Evolutionary conservation across 2,888 invertebrate species (phyloP), one percentile per base, ranked within the genome.

Genomic region (Cephonodes hylas): DNA sequence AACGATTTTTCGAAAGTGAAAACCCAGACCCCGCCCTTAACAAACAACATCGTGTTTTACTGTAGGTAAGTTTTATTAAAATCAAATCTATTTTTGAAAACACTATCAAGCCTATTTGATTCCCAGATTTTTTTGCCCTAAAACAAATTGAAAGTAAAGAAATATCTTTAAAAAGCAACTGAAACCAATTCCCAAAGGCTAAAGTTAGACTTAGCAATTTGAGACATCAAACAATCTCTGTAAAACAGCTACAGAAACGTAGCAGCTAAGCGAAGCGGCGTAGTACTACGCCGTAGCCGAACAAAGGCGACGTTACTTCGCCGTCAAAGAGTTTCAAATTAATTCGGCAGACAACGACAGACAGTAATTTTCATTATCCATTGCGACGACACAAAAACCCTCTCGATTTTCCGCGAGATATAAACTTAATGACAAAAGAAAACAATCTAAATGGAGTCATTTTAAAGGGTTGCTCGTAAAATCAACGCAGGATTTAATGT

Each of bases 401-500:
- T 60, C 48, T 38, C 25, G 60, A 57, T 61, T 64, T 25, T 59
- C 38, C 22, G 45, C 56, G 64, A 59, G 64, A 60, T 66, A 68
- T 64, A 63, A 63, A 66, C 61, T 63, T 68, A 74, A 74, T 74
- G 72, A 71, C 66, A 62, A 67, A 66, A 65, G 65, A 63, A 70
- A 69, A 69, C 71, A 72, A 75, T 75, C 68, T 72, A 67, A 77
- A 75, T 72, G 71, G 67, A 71, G 67, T 62, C 71, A 67, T 73
- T 64, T 60, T 64, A 20, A 69, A 68, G 70, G 68, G 72, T 69
- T 67, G 63, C 63, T 70, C 66, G 68, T 68, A 63, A 68, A 63
- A 61, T 64, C 66, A 61, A 61, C 64, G 62, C 31, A 27, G 42
- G 64, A 59, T 62, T 57, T 46, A 59, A 59, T 46, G 46, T 58